Evolutionary conservation across 1,140 invertebrate genomes (phyloP).

Genomic region (Diploscapter pachys): DNA sequence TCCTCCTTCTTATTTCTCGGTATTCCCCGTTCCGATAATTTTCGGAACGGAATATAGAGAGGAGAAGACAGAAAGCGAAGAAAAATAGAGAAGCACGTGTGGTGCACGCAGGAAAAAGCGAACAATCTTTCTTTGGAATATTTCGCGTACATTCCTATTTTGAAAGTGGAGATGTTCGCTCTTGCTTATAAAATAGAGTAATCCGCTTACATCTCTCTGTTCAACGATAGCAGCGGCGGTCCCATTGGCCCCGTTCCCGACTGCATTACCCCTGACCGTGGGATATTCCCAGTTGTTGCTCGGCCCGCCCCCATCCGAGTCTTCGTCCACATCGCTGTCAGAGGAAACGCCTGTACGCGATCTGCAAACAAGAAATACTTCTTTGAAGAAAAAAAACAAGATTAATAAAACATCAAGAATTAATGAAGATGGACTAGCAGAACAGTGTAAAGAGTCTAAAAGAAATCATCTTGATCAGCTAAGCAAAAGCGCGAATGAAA

Average conservation of each 20-base stretch:
- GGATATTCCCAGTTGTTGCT: conserved; percentile 53
- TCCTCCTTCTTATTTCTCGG: too few species aligned
- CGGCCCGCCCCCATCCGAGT: conserved; percentile 17
- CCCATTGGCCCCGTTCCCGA: conserved; percentile 16
- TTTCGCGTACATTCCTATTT: too few species aligned
- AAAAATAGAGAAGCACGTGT: too few species aligned
- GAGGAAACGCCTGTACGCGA: conserved; percentile 17
- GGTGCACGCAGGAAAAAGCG: too few species aligned
- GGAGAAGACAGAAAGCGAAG: too few species aligned
- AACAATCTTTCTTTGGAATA: too few species aligned
- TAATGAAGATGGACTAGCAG: not conserved
- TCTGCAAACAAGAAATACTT: not conserved
- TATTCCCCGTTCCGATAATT: too few species aligned
- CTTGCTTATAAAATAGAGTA: too few species aligned
- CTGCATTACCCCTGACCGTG: conserved; percentile 37
- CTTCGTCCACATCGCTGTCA: conserved; percentile 15
- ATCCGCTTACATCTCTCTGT: too few species aligned
- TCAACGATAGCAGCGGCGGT: too few species aligned
- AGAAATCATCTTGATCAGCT: not conserved
- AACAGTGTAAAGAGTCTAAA: not conserved
- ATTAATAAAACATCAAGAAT: not conserved
- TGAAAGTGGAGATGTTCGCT: too few species aligned
- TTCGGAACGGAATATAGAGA: too few species aligned
- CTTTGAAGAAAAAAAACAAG: not conserved
- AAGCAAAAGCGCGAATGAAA: not conserved